These are phyloP conservation scores for Erethizon dorsatum DNA, from an alignment of 2,797 vertebrate genomes.

Conservation along the genomic window DNA sequence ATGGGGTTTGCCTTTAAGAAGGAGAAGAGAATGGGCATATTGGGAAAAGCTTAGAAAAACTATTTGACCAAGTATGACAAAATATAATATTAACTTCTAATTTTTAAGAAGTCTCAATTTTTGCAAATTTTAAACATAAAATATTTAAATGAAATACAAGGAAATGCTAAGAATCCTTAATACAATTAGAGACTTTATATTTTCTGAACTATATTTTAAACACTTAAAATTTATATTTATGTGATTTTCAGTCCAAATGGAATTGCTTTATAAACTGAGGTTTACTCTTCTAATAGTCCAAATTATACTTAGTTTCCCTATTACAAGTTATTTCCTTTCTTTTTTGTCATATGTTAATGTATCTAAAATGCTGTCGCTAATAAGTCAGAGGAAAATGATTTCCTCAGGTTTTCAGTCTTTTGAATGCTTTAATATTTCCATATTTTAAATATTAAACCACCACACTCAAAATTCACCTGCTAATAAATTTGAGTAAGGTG, in stretches of 20 bases:
- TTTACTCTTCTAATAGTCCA: background rate
- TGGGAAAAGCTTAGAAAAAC: background rate
- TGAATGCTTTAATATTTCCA: background rate
- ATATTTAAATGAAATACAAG: background rate
- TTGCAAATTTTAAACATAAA: background rate
- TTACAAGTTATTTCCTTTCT: background rate
- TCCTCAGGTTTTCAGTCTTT: background rate
- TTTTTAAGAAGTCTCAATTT: background rate
- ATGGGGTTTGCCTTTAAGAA: background rate
- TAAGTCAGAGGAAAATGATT: background rate
- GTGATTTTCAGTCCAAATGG: background rate
- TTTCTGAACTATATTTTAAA: conserved; percentile 7
- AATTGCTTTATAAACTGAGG: background rate
- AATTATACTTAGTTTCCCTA: background rate
- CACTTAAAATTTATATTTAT: background rate
- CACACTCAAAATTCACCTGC: background rate
- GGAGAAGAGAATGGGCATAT: background rate
- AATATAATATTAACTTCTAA: background rate
- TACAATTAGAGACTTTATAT: background rate
- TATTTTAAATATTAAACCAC: background rate
- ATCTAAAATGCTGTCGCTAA: background rate
- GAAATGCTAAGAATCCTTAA: background rate
- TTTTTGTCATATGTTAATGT: background rate
- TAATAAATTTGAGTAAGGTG: background rate
- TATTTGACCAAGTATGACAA: background rate